phyloP scores from a whole-genome alignment of 1,140 invertebrate species.

The Oryctes rhinoceros region DNA sequence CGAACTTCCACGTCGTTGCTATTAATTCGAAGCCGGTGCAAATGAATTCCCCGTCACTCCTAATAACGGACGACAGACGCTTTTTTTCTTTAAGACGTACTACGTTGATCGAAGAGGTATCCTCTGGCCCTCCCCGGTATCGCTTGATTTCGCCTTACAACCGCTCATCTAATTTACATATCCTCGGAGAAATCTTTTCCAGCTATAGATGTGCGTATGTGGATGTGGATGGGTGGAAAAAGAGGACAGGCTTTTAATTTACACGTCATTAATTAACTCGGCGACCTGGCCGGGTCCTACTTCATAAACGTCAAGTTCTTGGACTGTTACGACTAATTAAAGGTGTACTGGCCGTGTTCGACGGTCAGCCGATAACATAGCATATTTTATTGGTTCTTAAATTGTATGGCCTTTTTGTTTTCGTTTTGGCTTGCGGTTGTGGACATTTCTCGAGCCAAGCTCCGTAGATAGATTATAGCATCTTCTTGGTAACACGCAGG shows the following conservation, averaged over 20 bases:
- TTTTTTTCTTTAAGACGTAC: too few species aligned
- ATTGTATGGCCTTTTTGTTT: not conserved
- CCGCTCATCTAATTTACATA: not conserved
- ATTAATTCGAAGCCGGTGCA: too few species aligned
- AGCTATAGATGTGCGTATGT: not conserved
- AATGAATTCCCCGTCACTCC: too few species aligned
- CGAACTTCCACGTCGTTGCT: too few species aligned
- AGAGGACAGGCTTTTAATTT: constrained; percentile 27
- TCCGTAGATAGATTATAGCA: too few species aligned
- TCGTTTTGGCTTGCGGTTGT: not conserved
- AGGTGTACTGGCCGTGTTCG: constrained; percentile 16
- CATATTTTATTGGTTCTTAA: constrained; percentile 21
- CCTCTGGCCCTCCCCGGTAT: too few species aligned
- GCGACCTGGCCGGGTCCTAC: not conserved
- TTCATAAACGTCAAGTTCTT: constrained; percentile 24
- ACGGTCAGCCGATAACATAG: not conserved
- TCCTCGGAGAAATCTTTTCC: not conserved
- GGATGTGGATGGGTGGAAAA: constrained; percentile 4
- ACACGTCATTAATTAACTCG: constrained; percentile 31
- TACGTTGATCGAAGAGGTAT: too few species aligned
- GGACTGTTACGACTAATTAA: constrained; percentile 12
- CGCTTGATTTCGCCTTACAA: too few species aligned
- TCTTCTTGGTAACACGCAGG: too few species aligned
- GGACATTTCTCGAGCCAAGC: not conserved
- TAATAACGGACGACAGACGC: too few species aligned